Percentiles rank a stretch among this genome's conserved stretches.
Evolutionary conservation across 1,140 invertebrate species (phyloP).

Genomic region (Brachystomella parvula): DNA sequence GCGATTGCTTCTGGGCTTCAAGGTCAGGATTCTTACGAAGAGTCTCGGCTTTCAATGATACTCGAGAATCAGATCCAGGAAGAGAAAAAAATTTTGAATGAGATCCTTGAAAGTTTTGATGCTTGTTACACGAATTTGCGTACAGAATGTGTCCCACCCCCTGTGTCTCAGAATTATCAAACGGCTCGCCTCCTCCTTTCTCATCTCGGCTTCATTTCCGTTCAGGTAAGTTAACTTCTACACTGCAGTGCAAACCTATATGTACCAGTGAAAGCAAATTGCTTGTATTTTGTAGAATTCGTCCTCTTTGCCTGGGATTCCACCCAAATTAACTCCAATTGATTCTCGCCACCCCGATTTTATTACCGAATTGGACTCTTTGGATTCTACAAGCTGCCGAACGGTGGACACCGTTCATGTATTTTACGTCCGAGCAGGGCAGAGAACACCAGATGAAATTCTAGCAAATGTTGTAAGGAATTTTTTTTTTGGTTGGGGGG

Average conservation of each 20-base stretch:
- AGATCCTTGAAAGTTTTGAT: constrained; percentile 29
- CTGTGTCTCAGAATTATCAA: constrained; percentile 45
- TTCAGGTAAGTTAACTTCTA: constrained; percentile 49
- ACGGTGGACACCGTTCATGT: constrained; percentile 88
- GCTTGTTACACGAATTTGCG: constrained; percentile 35
- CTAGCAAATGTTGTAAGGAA: constrained; percentile 66
- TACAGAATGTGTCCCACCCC: constrained; percentile 70
- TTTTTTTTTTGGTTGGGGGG: constrained; percentile 16
- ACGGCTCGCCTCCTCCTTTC: constrained; percentile 86
- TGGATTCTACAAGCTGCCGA: constrained; percentile 72
- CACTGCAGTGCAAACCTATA: not conserved
- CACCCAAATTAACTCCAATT: constrained; percentile 63
- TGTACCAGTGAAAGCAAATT: not conserved
- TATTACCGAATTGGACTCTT: constrained; percentile 57
- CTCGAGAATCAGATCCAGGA: constrained; percentile 36
- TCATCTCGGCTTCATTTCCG: constrained; percentile 83
- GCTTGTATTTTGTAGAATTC: constrained; percentile 40
- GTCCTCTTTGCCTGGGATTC: constrained; percentile 38
- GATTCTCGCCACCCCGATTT: constrained; percentile 66
- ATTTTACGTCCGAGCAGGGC: constrained; percentile 85
- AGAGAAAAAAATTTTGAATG: constrained; percentile 30
- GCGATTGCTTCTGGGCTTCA: constrained; percentile 52
- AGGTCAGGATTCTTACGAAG: constrained; percentile 47
- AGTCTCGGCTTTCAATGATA: constrained; percentile 48
- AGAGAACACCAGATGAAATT: constrained; percentile 66